These are phyloP conservation scores for Acronicta leporina DNA, from an alignment of 2,888 invertebrate genomes.

Conservation along the genomic window DNA sequence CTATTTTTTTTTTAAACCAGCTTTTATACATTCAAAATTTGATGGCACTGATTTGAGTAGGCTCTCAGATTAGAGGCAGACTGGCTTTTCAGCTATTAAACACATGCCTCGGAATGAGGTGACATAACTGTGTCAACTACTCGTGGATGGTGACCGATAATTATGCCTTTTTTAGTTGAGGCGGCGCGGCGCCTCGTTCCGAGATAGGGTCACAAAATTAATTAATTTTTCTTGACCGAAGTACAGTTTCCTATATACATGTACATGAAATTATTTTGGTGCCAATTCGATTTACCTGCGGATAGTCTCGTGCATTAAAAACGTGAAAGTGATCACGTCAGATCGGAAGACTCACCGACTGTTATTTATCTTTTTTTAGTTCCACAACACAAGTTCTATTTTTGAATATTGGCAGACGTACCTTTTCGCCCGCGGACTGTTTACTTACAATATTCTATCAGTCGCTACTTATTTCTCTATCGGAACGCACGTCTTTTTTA, in stretches of 20 bases:
- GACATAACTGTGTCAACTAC: no score
- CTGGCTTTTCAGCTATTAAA: no score
- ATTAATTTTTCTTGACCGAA: no score
- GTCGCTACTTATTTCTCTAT: conserved; percentile 58
- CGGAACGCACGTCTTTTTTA: conserved; percentile 59
- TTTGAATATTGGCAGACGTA: conserved; percentile 74
- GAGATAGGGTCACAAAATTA: no score
- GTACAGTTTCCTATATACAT: background rate
- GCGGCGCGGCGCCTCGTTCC: no score
- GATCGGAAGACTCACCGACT: conserved; percentile 23
- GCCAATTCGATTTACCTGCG: background rate
- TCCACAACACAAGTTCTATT: conserved; percentile 68
- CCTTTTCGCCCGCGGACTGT: conserved; percentile 64
- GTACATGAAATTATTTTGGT: background rate
- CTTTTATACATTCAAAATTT: no score
- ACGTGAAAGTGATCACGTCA: conserved; percentile 47
- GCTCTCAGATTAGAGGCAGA: no score
- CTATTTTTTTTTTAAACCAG: no score
- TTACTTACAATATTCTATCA: conserved; percentile 65
- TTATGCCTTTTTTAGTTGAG: no score
- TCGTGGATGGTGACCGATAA: no score
- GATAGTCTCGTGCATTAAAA: conserved; percentile 18
- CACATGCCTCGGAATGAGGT: no score
- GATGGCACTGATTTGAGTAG: no score
- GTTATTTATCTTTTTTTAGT: conserved; percentile 50